Conservation (phyloP, 1,140 invertebrate genomes). For the Tribolium castaneum region DNA sequence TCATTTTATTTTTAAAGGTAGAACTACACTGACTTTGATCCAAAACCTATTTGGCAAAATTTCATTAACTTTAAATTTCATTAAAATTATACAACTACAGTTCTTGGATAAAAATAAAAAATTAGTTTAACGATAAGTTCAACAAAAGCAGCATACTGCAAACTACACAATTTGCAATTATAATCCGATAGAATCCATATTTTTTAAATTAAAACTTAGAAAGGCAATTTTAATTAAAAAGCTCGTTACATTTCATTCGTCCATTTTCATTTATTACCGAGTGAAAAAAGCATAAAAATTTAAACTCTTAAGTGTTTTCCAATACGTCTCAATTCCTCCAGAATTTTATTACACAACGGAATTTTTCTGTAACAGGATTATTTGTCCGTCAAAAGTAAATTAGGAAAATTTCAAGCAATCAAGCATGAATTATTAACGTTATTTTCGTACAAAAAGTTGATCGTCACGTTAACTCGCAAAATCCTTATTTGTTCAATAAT, state of each 20-base stretch:
- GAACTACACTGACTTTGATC: no score
- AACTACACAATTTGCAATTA: no score
- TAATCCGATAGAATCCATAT: background rate
- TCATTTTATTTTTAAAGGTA: no score
- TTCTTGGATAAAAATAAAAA: no score
- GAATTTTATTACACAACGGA: background rate
- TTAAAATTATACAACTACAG: no score
- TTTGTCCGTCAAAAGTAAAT: slow-evolving; percentile 5
- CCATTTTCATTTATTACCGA: background rate
- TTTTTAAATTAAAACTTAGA: background rate
- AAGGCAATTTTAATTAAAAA: background rate
- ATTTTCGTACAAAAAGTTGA: background rate
- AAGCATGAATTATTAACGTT: slow-evolving; percentile 15
- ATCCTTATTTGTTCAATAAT: background rate
- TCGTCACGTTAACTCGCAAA: background rate
- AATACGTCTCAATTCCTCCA: background rate
- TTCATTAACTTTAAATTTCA: no score
- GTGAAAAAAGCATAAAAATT: background rate
- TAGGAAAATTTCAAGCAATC: background rate
- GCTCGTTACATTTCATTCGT: background rate
- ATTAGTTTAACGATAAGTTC: no score
- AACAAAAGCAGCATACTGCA: no score
- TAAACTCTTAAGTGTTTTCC: background rate
- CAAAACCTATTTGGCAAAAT: no score
- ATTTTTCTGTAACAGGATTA: background rate